Evolutionary conservation across 1,140 invertebrate species (phyloP), one percentile per base, ranked within the genome.

Genomic region (Uloborus diversus): DNA sequence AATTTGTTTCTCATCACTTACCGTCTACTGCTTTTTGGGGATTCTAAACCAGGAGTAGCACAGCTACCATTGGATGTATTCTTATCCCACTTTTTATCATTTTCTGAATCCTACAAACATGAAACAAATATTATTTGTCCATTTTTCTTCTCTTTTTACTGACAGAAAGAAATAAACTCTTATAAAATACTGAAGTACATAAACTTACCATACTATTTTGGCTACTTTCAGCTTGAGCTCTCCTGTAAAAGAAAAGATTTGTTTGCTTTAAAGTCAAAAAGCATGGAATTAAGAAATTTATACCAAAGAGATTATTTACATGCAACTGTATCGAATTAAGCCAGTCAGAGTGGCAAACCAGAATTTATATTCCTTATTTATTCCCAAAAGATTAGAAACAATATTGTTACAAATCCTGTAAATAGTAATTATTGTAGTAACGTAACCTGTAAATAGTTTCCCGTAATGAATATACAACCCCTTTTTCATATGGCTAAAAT

Each of bases 171-270:
- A 0, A 17, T 17, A 37, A 65, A 28, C 64, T 64, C 47, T 79
- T 57, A 59, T 5, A 27, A 28, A n/a, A 11, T 28, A 35, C 13
- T 28, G 30, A 49, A 47, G 11, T 25, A 14, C 20, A 42, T 51
- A 4, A 20, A 71, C 53, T 47, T 51, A 78, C 73, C 49, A 59
- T 42, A 23, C n/a, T 62, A 33, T 49, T 75, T 59, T 70, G 81
- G 23, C 20, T 42, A 66, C 37, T 70, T 70, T 81, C 81, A 30
- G 73, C 81, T 51, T 81, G 81, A 7, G 81, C 81, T 81, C 81
- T 53, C 23, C 81, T 81, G 32, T 25, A 81, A 70, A 51, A 56
- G 33, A 53, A 71, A 30, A 64, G 11, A 28, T 1, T 17, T 57
- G 13, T 27, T 20, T 33, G 14, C n/a, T 13, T 5, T 64, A 56